A percentile compares a stretch with the other conserved stretches of the same genome.
phyloP scores from a whole-genome alignment of 2,888 invertebrate genomes.

The Aleiodes testaceus region DNA sequence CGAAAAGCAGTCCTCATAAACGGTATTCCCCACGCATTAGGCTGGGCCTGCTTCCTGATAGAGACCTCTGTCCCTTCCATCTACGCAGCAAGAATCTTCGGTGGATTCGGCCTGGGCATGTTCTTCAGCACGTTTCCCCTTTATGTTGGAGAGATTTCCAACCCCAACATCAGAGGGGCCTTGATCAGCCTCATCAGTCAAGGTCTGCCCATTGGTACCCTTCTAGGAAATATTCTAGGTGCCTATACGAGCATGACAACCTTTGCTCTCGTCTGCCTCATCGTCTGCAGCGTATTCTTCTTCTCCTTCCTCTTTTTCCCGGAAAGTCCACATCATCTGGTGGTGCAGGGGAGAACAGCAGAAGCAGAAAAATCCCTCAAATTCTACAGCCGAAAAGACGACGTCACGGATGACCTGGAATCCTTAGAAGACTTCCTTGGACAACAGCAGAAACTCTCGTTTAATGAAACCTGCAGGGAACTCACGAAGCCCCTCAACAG shows the following conservation, averaged over 20 bases:
- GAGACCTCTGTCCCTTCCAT: conserved; percentile 47
- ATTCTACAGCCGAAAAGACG: conserved; percentile 61
- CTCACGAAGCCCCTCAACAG: conserved; percentile 49
- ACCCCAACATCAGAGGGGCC: conserved; percentile 63
- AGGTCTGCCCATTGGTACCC: conserved; percentile 60
- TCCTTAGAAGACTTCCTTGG: conserved; percentile 31
- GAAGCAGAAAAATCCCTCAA: conserved; percentile 58
- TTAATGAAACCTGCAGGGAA: conserved; percentile 43
- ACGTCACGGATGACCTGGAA: conserved; percentile 57
- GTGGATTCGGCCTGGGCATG: conserved; percentile 59
- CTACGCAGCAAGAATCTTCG: conserved; percentile 45
- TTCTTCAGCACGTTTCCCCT: conserved; percentile 60
- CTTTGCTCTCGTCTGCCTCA: conserved; percentile 60
- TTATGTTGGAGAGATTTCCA: conserved; percentile 62
- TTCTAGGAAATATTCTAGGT: conserved; percentile 63
- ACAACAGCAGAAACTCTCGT: conserved; percentile 5
- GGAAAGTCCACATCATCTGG: conserved; percentile 63
- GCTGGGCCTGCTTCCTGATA: conserved; percentile 47
- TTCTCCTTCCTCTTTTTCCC: conserved; percentile 59
- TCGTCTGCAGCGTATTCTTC: conserved; percentile 57
- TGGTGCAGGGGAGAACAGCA: conserved; percentile 49
- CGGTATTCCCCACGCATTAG: conserved; percentile 43
- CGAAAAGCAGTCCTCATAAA: conserved; percentile 45
- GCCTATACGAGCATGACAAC: conserved; percentile 57
- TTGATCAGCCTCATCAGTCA: conserved; percentile 60